Conservation (phyloP, 2,888 invertebrate genomes). For the Alloscopus bannaensis region DNA sequence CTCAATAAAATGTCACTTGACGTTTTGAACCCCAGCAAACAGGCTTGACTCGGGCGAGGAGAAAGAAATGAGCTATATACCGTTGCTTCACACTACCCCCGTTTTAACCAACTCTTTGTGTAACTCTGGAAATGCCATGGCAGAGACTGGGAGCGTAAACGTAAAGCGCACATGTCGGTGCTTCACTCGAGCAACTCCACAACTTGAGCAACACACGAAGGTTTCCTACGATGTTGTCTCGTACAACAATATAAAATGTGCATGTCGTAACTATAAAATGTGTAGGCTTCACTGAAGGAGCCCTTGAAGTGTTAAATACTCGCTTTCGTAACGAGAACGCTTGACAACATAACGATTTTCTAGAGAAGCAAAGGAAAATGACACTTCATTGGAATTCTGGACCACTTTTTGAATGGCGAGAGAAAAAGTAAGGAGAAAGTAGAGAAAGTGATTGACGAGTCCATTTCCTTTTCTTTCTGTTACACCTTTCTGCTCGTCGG, state of each 20-base stretch:
- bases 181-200: too few species aligned
- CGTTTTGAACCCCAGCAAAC: conserved; percentile 11
- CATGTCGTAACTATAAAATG: not conserved
- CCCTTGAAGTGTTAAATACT: conserved; percentile 8
- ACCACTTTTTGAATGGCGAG: not conserved
- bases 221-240: conserved; percentile 2
- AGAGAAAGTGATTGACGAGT: conserved; percentile 15
- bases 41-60: not conserved
- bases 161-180: too few species aligned
- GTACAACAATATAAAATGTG: too few species aligned
- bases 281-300: not conserved
- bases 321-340: not conserved
- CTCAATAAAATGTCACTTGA: conserved; percentile 31
- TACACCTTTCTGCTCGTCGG: not conserved
- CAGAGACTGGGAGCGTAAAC: too few species aligned
- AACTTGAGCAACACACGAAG: not conserved
- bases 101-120: too few species aligned
- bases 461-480: conserved; percentile 20
- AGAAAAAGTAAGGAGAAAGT: not conserved
- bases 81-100: too few species aligned
- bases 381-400: conserved; percentile 16
- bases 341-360: not conserved
- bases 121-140: too few species aligned
- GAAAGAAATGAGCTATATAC: not conserved
- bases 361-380: not conserved